phyloP scores from a whole-genome alignment of 2,113 vertebrate species.

The chimpanzee (Pan troglodytes) region DNA sequence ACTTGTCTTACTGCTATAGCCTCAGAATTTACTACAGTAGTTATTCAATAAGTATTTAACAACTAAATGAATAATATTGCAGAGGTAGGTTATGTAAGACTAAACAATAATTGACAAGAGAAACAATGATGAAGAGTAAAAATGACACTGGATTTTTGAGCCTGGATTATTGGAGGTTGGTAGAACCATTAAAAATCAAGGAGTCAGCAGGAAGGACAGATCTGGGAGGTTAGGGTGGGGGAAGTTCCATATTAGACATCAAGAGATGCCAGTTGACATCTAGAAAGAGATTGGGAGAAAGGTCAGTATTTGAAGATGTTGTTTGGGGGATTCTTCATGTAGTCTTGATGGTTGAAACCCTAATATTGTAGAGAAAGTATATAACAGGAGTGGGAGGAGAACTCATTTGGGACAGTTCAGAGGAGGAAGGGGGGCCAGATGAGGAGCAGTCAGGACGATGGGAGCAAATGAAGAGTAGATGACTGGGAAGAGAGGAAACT shows the following conservation, averaged over 20 bases:
- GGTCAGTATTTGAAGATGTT: background rate
- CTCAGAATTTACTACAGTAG: too few relatives aligned
- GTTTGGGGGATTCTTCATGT: background rate
- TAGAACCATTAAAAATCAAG: background rate
- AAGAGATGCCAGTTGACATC: background rate
- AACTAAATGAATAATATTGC: background rate
- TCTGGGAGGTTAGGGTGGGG: background rate
- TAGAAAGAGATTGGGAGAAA: background rate
- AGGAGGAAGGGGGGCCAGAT: background rate
- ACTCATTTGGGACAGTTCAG: background rate
- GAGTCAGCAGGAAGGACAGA: background rate
- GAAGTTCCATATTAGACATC: background rate
- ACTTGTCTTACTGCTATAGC: background rate
- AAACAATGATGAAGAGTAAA: conserved; percentile 13
- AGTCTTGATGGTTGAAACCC: background rate
- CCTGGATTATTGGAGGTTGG: background rate
- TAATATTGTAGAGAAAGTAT: background rate
- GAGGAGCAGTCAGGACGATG: background rate
- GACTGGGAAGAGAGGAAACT: too few relatives aligned
- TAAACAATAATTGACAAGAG: background rate
- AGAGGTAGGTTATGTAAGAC: background rate
- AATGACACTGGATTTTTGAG: background rate
- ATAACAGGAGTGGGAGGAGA: background rate
- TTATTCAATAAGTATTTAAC: background rate
- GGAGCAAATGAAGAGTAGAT: background rate